Evolutionary conservation across 2,888 invertebrate genomes (phyloP), one percentile per base, ranked within the genome.

Genomic region (Thera obeliscata): DNA sequence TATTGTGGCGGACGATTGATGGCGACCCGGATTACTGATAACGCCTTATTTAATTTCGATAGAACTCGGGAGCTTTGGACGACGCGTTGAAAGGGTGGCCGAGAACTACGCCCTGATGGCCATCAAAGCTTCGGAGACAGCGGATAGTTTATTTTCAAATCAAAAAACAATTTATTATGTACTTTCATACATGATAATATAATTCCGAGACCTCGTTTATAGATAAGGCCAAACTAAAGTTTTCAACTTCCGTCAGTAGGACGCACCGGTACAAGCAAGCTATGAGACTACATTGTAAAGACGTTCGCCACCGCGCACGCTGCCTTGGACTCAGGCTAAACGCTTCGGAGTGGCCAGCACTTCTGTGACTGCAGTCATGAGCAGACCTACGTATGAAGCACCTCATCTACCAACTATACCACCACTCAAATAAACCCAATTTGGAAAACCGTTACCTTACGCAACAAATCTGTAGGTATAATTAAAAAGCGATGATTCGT

Each of bases 11-110:
- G 61, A 63, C 77, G 87, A 88, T 87, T 87, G 88, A 88, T 89
- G 85, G 80, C 81, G 54, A 61, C 75, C 61, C 56, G 88, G 87
- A 87, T 89, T 87, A 87, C 83, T 78, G 87, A 85, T 87, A 87
- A 82, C 85, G 82, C 84, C 81, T 86, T 86, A 87, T 85, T 86
- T 87, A 82, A 87, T 85, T 82, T 80, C 78, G 78, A 83, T 79
- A 77, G 76, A 72, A 75, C 61, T 64, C 49, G 50, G 41, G 36
- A 61, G 69, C 69, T 66, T 64, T 64, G 58, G 64, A 64, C 48
- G 36, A 57, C 64, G 58, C 58, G 50, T 61, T 61, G 63, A 63
- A 66, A 64, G 66, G 66, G 65, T 63, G 61, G 35, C 35, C 46
- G 8, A 59, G 66, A 61, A 61, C 69, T 62, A 61, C 62, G 49